Percentiles rank a stretch among this genome's conserved stretches.
These are phyloP conservation scores for Rostratula benghalensis DNA, from an alignment of 2,113 vertebrate genomes.

Conservation along the genomic window DNA sequence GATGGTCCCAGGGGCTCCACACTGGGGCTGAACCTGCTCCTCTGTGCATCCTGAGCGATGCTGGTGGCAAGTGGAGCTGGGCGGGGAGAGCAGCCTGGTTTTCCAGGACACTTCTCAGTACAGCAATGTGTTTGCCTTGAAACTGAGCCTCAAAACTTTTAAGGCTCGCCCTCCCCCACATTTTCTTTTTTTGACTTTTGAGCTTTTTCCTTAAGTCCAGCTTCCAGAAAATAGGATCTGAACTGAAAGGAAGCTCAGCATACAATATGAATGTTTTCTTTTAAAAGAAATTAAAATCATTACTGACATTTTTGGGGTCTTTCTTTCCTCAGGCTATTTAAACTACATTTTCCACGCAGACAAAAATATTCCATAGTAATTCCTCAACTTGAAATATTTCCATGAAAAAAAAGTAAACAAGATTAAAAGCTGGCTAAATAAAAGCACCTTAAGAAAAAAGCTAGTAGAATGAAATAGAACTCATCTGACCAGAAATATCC, in stretches of 20 bases:
- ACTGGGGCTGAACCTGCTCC: background rate
- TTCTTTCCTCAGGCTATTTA: background rate
- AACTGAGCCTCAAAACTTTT: background rate
- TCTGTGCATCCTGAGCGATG: fast-evolving
- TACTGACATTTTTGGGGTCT: background rate
- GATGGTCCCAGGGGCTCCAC: background rate
- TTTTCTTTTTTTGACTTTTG: background rate
- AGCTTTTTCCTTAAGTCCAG: background rate
- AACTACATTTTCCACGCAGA: background rate
- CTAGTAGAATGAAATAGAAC: background rate
- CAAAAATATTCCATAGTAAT: background rate
- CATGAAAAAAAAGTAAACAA: background rate
- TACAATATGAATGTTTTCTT: background rate
- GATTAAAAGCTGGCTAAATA: background rate
- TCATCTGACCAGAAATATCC: background rate
- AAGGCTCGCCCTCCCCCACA: background rate
- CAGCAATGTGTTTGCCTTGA: constrained; percentile 12
- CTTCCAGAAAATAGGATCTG: background rate
- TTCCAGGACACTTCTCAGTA: background rate
- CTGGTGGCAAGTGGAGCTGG: background rate
- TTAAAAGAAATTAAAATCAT: background rate
- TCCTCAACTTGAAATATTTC: background rate
- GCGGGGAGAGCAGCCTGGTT: background rate
- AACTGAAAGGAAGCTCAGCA: background rate
- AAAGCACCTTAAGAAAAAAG: background rate